Base-by-base conservation (phyloP, 1,140 invertebrate species). In the Atta texana region DNA sequence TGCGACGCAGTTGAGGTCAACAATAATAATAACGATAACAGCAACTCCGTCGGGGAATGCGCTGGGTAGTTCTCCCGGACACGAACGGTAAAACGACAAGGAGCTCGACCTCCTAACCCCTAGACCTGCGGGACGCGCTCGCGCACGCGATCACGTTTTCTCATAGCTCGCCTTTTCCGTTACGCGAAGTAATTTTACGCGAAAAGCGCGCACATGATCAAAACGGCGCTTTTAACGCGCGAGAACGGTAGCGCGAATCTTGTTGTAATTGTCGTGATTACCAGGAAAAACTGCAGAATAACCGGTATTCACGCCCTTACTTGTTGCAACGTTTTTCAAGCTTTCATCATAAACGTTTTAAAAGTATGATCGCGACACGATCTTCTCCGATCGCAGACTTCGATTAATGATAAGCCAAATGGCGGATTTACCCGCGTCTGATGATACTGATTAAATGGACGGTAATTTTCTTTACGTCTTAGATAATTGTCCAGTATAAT, bases 101-200 rank as follows among this genome's bases (percentile, higher is more conserved):
- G 39, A 55, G 76, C 28, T 51, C 85, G 89, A 85, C 89, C 89
- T 88, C 57, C 86, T 90, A 90, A 90, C 89, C 89, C 63, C 81
- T 86, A 90, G 89, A 88, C 63, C 82, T 51, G 77, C 31, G 57
- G 74, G 69, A 82, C 80, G 85, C 63, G 31, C 28, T 63, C 18
- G 76, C 44, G 78, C 89, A 85, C 88, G 89, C 74, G 81, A 90
- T 75, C 77, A 69, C 57, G 88, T 71, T 55, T 82, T 74, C 63
- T 76, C 39, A 28, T 76, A 75, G 44, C 71, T 90, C 71, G 75
- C 53, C 81, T 90, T 89, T 88, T 90, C 89, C 89, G 89, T 90
- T 90, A 90, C 66, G 86, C 86, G 81, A n/a, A n/a, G 39, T 77
- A 77, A 86, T 76, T 75, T 84, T 84, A 72, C 86, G 59, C 81